A percentile compares a stretch with the other conserved stretches of the same genome.
Evolutionary conservation across 2,888 invertebrate species (phyloP).

Genomic region (Spilarctia lutea): DNA sequence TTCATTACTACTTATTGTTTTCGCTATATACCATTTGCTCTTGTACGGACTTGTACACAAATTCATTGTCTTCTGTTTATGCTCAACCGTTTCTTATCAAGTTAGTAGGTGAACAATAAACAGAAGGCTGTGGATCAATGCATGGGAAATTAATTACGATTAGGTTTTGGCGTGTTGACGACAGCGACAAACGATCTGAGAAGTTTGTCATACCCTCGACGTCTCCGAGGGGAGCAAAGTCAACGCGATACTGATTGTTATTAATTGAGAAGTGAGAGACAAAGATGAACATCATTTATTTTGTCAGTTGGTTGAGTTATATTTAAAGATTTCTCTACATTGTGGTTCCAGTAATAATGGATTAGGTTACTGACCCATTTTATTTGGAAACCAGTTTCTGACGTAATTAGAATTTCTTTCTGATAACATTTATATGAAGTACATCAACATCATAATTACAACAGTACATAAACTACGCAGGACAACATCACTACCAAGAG

Average conservation of each 20-base stretch:
- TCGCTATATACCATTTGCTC: neutral
- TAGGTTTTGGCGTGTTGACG: constrained; percentile 22
- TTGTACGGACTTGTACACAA: neutral
- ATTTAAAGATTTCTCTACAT: neutral
- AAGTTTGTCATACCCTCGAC: constrained; percentile 8
- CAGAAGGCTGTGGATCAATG: constrained; percentile 12
- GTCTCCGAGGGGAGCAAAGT: constrained; percentile 12
- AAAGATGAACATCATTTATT: constrained; percentile 10
- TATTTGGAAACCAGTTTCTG: neutral
- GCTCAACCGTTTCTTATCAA: neutral
- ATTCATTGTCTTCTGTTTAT: neutral
- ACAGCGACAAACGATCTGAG: constrained; percentile 36
- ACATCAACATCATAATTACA: no score
- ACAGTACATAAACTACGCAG: no score
- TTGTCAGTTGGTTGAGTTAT: constrained; percentile 5
- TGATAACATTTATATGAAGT: neutral
- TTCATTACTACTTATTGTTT: neutral
- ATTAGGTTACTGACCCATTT: neutral
- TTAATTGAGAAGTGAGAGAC: constrained; percentile 31
- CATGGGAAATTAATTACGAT: constrained; percentile 27
- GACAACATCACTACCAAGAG: no score
- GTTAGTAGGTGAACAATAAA: neutral
- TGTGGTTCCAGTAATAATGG: neutral
- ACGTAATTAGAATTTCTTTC: neutral
- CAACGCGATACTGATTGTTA: constrained; percentile 29